A percentile compares a stretch with the other conserved stretches of the same genome.
These are phyloP conservation scores for Poeciliopsis paucimaculata DNA, from an alignment of 2,797 vertebrate genomes.

Conservation along the genomic window DNA sequence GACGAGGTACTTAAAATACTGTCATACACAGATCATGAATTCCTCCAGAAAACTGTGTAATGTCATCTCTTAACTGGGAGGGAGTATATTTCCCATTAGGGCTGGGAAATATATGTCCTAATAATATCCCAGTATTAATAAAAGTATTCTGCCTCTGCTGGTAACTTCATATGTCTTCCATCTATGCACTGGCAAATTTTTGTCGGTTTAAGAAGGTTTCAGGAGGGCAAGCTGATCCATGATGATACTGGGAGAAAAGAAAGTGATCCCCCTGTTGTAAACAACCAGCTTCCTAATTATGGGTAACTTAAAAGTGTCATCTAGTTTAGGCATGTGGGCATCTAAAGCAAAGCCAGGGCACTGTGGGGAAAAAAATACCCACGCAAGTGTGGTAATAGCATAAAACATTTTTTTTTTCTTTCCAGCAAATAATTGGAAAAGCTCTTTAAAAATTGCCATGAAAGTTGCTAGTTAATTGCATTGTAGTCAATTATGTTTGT, in stretches of 20 bases:
- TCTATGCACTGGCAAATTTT: neutral
- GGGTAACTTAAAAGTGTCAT: neutral
- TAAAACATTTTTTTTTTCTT: neutral
- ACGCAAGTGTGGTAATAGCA: neutral
- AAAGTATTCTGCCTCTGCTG: neutral
- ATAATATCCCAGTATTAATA: slow-evolving; percentile 5
- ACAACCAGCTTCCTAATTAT: neutral
- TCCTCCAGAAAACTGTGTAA: neutral
- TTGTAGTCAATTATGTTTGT: neutral
- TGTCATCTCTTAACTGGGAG: slow-evolving; percentile 3
- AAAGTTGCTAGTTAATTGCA: neutral
- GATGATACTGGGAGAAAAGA: neutral
- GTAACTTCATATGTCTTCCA: slow-evolving; percentile 2
- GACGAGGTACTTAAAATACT: neutral
- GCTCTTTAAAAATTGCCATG: neutral
- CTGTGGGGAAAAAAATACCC: neutral
- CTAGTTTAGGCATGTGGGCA: neutral
- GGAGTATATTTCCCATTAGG: neutral
- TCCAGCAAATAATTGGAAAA: neutral
- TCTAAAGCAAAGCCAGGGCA: neutral
- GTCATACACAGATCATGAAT: neutral
- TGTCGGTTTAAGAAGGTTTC: neutral
- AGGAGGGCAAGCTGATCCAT: neutral
- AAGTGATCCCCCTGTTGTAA: neutral
- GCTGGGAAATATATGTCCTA: neutral